These are phyloP conservation scores for Pristionchus entomophagus DNA, from an alignment of 2,888 invertebrate genomes.

Conservation along the genomic window DNA sequence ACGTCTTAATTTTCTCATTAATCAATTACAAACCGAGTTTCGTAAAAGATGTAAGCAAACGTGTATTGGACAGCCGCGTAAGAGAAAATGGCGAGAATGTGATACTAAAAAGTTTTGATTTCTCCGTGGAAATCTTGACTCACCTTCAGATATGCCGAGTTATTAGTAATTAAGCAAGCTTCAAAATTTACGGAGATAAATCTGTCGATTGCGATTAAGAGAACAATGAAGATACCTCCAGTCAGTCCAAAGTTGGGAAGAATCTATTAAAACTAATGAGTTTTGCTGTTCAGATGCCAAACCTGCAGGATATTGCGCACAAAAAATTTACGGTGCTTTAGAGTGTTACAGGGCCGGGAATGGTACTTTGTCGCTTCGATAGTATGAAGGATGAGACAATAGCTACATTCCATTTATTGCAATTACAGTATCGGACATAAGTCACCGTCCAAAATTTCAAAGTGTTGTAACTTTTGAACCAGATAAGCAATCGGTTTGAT, in stretches of 20 bases:
- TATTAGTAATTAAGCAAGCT: not conserved
- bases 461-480: too few relatives aligned
- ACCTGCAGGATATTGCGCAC: too few relatives aligned
- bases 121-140: not conserved
- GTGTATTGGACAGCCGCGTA: conserved; percentile 5
- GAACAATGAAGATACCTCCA: not conserved
- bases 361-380: too few relatives aligned
- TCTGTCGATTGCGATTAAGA: not conserved
- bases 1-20: not conserved
- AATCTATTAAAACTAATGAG: too few relatives aligned
- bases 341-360: too few relatives aligned
- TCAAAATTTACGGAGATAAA: not conserved
- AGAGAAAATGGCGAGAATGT: not conserved
- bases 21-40: not conserved
- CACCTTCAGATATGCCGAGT: not conserved
- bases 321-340: too few relatives aligned
- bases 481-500: too few relatives aligned
- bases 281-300: too few relatives aligned
- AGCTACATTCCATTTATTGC: too few relatives aligned
- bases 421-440: too few relatives aligned
- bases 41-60: not conserved
- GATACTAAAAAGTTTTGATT: not conserved
- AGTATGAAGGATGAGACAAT: too few relatives aligned
- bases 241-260: not conserved
- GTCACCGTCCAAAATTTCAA: too few relatives aligned